A percentile compares a stretch with the other conserved stretches of the same genome.
phyloP scores from a whole-genome alignment of 2,113 vertebrate genomes.

The Phodopus roborovskii region DNA sequence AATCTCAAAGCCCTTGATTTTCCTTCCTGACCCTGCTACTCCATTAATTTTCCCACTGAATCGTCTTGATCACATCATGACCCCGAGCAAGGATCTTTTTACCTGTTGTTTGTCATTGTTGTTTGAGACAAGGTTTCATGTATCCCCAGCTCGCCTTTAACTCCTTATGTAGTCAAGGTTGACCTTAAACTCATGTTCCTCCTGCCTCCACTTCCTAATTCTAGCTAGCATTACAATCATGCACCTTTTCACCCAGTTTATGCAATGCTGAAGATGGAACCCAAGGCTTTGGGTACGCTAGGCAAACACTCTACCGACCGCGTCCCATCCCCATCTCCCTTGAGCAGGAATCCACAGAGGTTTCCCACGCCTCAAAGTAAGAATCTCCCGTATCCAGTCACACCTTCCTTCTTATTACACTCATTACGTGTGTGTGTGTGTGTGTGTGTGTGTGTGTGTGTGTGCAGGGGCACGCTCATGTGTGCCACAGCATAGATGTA shows the following conservation, averaged over 20 bases:
- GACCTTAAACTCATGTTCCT: not conserved
- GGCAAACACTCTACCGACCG: not conserved
- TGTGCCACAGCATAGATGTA: too few relatives aligned
- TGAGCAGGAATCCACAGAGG: not conserved
- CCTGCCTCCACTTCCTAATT: not conserved
- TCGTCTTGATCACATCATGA: accelerated
- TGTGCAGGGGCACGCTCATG: not conserved
- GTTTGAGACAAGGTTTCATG: too few relatives aligned
- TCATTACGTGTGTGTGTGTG: not conserved
- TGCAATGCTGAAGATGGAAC: not conserved
- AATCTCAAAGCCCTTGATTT: not conserved
- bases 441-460: not conserved
- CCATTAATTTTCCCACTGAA: not conserved
- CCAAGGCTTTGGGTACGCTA: not conserved
- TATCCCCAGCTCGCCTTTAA: not conserved
- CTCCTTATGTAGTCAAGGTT: not conserved
- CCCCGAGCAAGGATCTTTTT: not conserved
- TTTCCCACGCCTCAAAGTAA: not conserved
- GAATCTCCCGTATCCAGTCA: not conserved
- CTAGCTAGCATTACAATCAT: not conserved
- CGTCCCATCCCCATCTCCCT: too few relatives aligned
- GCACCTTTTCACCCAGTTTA: not conserved
- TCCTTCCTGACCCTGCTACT: not conserved
- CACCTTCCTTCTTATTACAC: not conserved
- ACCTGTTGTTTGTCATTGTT: not conserved